Evolutionary conservation across 2,797 vertebrate genomes (phyloP).

Genomic region (Crenuchus spilurus): DNA sequence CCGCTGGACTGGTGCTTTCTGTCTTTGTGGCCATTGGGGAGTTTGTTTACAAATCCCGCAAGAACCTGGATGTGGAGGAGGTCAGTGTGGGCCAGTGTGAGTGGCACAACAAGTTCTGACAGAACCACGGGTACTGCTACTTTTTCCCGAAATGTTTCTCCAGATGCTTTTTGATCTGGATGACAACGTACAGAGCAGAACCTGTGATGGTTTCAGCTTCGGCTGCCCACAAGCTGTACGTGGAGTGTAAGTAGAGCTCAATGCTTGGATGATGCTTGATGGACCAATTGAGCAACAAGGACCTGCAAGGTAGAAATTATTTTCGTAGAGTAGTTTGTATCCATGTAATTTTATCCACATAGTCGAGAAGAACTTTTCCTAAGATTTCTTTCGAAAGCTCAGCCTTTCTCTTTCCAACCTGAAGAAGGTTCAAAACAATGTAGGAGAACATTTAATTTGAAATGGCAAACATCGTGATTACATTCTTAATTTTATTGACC

Average conservation of each 20-base stretch:
- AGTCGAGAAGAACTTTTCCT: constrained; percentile 51
- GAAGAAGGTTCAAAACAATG: not conserved
- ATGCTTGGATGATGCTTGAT: not conserved
- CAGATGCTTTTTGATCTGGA: not conserved
- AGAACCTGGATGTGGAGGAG: constrained; percentile 92
- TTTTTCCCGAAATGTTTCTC: not conserved
- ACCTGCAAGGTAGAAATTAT: constrained; percentile 67
- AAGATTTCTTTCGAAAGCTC: constrained; percentile 25
- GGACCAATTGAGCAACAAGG: constrained; percentile 56
- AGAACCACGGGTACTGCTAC: not conserved
- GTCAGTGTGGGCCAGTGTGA: constrained; percentile 84
- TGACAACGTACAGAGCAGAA: not conserved
- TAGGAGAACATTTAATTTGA: not conserved
- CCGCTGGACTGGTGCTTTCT: constrained; percentile 94
- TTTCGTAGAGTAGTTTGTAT: constrained; percentile 60
- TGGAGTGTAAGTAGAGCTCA: not conserved
- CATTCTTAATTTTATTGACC: not conserved
- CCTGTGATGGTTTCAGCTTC: not conserved
- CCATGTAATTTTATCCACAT: constrained; percentile 67
- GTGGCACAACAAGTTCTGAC: constrained; percentile 83
- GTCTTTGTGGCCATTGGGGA: constrained; percentile 98
- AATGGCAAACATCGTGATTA: not conserved
- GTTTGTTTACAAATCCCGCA: constrained; percentile 95
- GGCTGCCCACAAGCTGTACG: not conserved
- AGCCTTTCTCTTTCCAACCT: constrained; percentile 10